Evolutionary conservation across 2,797 vertebrate species (phyloP).

Genomic region (Australoheros facetus): DNA sequence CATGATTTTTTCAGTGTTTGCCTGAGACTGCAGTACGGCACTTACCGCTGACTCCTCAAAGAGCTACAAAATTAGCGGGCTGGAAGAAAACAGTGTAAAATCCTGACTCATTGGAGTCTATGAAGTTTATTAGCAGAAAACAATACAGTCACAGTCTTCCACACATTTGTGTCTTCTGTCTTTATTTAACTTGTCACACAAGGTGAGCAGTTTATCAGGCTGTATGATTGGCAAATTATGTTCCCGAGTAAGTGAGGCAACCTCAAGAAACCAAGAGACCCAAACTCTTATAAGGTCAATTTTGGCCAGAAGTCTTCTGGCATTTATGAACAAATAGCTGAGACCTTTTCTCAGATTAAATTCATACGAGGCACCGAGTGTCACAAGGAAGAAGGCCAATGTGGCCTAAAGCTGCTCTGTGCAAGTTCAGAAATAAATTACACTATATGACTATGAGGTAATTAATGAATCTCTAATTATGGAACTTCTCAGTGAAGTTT

Average conservation of each 20-base stretch:
- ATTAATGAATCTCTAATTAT: background rate
- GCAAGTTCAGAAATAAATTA: background rate
- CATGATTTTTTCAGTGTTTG: conserved; percentile 47
- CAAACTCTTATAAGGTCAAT: conserved; percentile 15
- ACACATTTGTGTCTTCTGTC: background rate
- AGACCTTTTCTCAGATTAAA: conserved; percentile 52
- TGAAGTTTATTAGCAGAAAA: conserved; percentile 10
- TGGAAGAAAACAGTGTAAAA: background rate
- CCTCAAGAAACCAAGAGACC: conserved; percentile 2
- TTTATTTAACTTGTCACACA: conserved; percentile 1
- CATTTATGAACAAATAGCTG: conserved; percentile 53
- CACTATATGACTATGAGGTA: background rate
- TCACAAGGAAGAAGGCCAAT: conserved; percentile 13
- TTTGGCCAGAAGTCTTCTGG: conserved; percentile 44
- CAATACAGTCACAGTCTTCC: background rate
- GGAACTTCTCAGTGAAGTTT: background rate
- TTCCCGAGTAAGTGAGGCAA: conserved; percentile 3
- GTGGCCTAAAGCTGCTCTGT: conserved; percentile 26
- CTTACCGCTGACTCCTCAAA: conserved; percentile 12
- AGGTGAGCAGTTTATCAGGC: background rate
- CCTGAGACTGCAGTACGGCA: conserved; percentile 29
- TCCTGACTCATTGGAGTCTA: background rate
- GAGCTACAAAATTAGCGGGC: background rate
- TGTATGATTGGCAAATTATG: conserved; percentile 2
- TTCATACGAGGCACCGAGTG: conserved; percentile 33